Conservation (phyloP, 2,888 invertebrate genomes). For the Plagiodera versicolora region DNA sequence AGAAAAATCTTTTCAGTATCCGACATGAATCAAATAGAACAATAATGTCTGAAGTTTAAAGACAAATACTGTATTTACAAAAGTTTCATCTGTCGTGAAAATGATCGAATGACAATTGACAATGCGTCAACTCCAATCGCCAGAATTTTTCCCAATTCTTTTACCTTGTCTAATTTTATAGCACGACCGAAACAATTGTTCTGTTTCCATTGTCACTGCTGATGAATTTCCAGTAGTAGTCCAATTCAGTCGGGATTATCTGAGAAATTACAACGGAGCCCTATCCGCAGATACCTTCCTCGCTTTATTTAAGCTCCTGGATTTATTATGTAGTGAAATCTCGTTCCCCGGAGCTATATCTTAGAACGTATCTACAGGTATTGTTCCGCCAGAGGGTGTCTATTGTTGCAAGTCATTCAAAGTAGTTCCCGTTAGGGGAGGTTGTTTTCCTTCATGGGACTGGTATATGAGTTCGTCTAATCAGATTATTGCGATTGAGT, state of each 20-base stretch:
- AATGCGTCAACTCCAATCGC: too few species aligned
- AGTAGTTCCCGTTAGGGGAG: conserved; percentile 10
- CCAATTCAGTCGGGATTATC: conserved; percentile 45
- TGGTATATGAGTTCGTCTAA: not conserved
- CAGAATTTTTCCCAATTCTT: conserved; percentile 18
- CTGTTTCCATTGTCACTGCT: conserved; percentile 44
- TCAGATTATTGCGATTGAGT: not conserved
- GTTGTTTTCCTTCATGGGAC: conserved; percentile 1
- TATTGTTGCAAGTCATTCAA: conserved; percentile 21
- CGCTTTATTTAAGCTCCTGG: conserved; percentile 9
- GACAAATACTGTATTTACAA: too few species aligned
- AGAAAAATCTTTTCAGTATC: too few species aligned
- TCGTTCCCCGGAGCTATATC: conserved; percentile 17
- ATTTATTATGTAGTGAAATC: conserved; percentile 20
- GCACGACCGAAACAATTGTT: conserved; percentile 41
- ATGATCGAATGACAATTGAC: too few species aligned
- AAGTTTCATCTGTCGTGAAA: too few species aligned
- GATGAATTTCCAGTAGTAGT: conserved; percentile 45
- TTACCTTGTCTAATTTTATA: too few species aligned
- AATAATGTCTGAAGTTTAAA: too few species aligned
- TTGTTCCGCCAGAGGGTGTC: conserved; percentile 16
- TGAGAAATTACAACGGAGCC: conserved; percentile 29
- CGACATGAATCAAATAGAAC: too few species aligned
- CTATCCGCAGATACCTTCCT: conserved; percentile 11
- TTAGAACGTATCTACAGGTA: conserved; percentile 31